Base-by-base conservation (phyloP, 2,888 invertebrate species). In the Liodrosophila aerea region DNA sequence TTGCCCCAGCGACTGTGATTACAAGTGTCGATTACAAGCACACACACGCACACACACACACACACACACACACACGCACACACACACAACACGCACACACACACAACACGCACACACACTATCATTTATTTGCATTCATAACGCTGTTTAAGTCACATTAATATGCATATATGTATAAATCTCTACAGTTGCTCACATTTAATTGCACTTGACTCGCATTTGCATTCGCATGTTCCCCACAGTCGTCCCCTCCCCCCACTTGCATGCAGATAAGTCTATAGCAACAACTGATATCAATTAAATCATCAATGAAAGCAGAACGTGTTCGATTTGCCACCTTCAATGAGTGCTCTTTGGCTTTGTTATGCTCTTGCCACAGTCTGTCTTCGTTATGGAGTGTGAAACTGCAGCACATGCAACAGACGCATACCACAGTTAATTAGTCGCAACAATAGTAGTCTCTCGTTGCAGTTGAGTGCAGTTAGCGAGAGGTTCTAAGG, bases 1-100 rank as follows among this genome's bases (percentile, higher is more conserved):
- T 70, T 70, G 56, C 72, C 43, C 51, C 62, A 62, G 33, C 49
- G 49, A 12, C 52, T 61, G 50, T 40, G 73, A 72, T 72, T 69
- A 62, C 73, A 72, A 61, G 45, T 61, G 67, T 40, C 44, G 45
- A 49, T 51, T 54, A 60, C 37, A 45, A 30, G 66, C 49, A 7
- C 37, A 16, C 30, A 18, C 11, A 30, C 22, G 30, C 9, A 37
- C 13, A 5, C 2, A 40, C 18, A 27, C n/a, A 44, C n/a, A 8
- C 0, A 33, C 33, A 13, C n/a, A n/a, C n/a, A n/a, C n/a, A n/a
- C n/a, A n/a, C n/a, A n/a, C n/a, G n/a, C n/a, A n/a, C n/a, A n/a
- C n/a, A n/a, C n/a, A n/a, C n/a, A n/a, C n/a, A n/a, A n/a, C n/a
- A n/a, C n/a, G n/a, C n/a, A n/a, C n/a, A n/a, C n/a, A n/a, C n/a